Evolutionary conservation across 2,113 vertebrate genomes (phyloP).

Genomic region (Aleadryas rufinucha): DNA sequence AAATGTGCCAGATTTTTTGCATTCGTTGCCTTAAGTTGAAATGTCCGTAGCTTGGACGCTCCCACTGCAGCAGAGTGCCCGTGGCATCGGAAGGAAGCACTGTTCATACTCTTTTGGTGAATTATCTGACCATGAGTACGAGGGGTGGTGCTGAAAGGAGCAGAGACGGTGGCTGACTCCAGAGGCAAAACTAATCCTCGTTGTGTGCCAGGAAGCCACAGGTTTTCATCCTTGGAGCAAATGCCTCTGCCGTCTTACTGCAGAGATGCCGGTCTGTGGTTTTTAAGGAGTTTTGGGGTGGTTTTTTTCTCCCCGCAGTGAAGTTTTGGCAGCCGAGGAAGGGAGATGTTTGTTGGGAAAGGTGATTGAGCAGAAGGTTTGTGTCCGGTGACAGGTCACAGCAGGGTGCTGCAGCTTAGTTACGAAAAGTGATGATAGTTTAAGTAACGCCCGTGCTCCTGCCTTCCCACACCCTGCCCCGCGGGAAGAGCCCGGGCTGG

Average conservation of each 20-base stretch:
- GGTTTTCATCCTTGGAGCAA: background rate
- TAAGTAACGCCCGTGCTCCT: no score
- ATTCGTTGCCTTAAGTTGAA: background rate
- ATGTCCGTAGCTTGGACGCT: background rate
- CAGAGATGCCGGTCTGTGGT: background rate
- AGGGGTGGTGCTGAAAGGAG: background rate
- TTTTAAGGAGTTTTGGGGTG: background rate
- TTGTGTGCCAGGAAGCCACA: background rate
- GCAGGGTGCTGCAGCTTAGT: background rate
- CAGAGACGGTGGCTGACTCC: background rate
- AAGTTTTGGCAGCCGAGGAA: background rate
- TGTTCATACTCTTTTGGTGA: accelerated
- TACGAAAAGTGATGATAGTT: no score
- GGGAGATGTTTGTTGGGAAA: background rate
- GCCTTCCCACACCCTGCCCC: background rate
- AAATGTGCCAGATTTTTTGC: background rate
- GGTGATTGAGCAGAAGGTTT: background rate
- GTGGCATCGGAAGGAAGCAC: background rate
- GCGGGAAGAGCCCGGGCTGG: accelerated
- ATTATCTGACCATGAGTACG: background rate
- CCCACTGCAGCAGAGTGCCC: accelerated
- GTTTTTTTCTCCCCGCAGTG: accelerated
- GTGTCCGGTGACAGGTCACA: background rate
- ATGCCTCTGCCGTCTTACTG: background rate
- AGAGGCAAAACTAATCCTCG: background rate